Percentiles rank a stretch among this genome's conserved stretches.
Conservation (phyloP, 2,797 vertebrate species). For the Chiroxiphia lanceolata region DNA sequence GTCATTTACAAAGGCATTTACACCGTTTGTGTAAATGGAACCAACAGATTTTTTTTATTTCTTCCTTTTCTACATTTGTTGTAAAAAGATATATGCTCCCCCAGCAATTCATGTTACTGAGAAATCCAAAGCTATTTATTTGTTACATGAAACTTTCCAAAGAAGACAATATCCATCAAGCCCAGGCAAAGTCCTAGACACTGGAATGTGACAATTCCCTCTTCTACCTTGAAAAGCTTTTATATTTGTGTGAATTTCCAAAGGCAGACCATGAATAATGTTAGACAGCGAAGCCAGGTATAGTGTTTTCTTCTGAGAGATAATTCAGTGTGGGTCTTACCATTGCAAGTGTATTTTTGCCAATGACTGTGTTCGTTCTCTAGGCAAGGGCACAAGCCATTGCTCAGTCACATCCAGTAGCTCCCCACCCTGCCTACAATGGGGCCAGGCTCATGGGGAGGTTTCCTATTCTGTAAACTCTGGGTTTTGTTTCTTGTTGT, state of each 20-base stretch:
- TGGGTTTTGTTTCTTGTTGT: neutral
- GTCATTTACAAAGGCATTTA: neutral
- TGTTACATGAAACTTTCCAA: neutral
- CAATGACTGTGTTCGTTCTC: neutral
- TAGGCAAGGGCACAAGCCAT: neutral
- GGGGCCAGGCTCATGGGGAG: rapidly evolving
- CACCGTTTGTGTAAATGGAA: neutral
- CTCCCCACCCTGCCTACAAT: neutral
- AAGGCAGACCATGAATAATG: neutral
- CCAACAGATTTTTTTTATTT: neutral
- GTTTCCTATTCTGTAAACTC: neutral
- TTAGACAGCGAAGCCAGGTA: neutral
- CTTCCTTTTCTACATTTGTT: neutral
- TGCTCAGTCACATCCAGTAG: neutral
- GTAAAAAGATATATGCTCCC: neutral
- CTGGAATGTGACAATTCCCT: neutral
- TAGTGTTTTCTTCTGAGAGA: neutral
- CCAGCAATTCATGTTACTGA: neutral
- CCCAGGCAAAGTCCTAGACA: neutral
- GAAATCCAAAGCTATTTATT: neutral
- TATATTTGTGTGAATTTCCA: neutral
- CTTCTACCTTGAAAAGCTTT: neutral
- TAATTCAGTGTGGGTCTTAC: neutral
- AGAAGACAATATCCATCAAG: neutral
- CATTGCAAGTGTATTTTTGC: neutral